Evolutionary conservation across 1,140 invertebrate species (phyloP).

Genomic region (Drosophila orena): DNA sequence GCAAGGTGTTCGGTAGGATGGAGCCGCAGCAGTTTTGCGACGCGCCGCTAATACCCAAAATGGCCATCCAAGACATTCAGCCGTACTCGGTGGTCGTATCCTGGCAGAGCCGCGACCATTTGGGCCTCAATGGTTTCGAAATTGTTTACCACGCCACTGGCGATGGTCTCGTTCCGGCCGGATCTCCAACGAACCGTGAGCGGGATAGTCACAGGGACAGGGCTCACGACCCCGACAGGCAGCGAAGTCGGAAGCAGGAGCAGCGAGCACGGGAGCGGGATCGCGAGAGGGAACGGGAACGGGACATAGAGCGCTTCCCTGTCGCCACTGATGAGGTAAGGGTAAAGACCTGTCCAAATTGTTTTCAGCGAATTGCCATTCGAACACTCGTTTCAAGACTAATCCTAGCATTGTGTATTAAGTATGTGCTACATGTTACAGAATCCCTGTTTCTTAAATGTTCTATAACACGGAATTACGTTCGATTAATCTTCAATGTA

Average conservation of each 20-base stretch:
- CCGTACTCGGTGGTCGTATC: conserved; percentile 94
- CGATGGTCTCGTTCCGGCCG: conserved; percentile 87
- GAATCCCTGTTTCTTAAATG: too few relatives aligned
- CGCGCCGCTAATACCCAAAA: conserved; percentile 90
- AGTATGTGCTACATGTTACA: too few relatives aligned
- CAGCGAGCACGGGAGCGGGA: conserved; percentile 27
- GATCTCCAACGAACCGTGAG: conserved; percentile 50
- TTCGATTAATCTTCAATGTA: too few relatives aligned
- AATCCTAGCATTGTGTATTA: too few relatives aligned
- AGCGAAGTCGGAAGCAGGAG: conserved; percentile 6
- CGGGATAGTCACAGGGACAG: conserved; percentile 4
- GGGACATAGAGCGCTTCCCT: conserved; percentile 20
- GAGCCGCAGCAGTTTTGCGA: conserved; percentile 93
- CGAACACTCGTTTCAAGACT: too few relatives aligned
- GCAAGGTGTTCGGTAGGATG: conserved; percentile 90
- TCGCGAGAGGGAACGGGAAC: conserved; percentile 36
- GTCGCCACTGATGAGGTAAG: conserved; percentile 74
- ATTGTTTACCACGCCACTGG: conserved; percentile 92
- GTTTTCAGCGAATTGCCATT: too few relatives aligned
- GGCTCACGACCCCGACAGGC: conserved; percentile 14
- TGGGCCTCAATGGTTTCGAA: conserved; percentile 93
- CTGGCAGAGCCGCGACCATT: conserved; percentile 95
- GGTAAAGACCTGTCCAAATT: conserved; percentile 36
- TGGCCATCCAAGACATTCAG: conserved; percentile 94
- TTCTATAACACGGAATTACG: too few relatives aligned